Conservation (phyloP, 2,888 invertebrate species). For the Sminthurinus aureus region DNA sequence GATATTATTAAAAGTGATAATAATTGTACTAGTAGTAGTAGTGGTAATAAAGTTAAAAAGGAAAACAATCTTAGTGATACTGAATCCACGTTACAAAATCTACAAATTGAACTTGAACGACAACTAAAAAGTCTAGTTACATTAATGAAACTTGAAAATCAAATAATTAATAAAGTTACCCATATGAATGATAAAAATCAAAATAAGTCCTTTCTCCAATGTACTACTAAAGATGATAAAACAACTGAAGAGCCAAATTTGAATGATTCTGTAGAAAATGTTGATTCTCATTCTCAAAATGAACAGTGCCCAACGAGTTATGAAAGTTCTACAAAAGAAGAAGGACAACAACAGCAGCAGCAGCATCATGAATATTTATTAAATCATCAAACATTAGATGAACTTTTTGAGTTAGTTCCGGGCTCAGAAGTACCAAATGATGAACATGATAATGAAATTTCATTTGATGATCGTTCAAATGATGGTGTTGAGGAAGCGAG, state of each 20-base stretch:
- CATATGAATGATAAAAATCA: not conserved
- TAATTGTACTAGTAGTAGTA: no score
- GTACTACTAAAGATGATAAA: not conserved
- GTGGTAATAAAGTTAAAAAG: no score
- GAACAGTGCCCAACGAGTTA: not conserved
- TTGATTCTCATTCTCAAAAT: not conserved
- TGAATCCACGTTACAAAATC: not conserved
- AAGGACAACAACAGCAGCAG: no score
- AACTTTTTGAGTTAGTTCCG: conserved; percentile 22
- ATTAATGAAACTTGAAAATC: not conserved
- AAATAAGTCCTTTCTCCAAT: not conserved
- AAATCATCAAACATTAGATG: conserved; percentile 8
- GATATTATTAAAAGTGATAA: no score
- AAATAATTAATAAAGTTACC: not conserved
- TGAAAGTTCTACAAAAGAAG: not conserved
- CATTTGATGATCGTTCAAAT: not conserved
- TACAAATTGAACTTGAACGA: not conserved
- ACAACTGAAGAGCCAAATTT: no score
- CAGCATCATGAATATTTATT: not conserved
- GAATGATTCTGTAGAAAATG: not conserved
- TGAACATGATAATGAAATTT: not conserved
- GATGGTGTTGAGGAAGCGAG: conserved; percentile 16
- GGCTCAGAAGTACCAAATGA: not conserved
- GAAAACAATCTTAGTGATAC: not conserved
- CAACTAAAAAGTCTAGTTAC: not conserved